These are phyloP conservation scores for Idaea dimidiata DNA, from an alignment of 2,888 invertebrate genomes.

Conservation along the genomic window DNA sequence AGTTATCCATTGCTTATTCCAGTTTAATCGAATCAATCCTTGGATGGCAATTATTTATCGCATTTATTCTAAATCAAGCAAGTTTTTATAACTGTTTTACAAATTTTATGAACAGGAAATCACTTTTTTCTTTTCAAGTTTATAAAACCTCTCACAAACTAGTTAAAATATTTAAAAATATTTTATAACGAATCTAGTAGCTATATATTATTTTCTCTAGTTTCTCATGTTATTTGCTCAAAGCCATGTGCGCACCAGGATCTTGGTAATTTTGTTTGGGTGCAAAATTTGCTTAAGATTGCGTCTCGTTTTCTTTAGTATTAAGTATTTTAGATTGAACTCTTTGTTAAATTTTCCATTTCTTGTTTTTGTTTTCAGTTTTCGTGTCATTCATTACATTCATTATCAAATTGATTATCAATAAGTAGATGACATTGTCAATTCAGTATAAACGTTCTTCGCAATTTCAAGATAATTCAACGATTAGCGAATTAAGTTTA, in stretches of 20 bases:
- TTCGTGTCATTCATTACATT: background rate
- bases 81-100: too few species aligned
- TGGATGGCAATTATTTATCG: background rate
- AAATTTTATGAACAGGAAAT: too few species aligned
- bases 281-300: constrained; percentile 78
- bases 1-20: too few species aligned
- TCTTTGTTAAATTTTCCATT: background rate
- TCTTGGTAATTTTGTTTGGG: constrained; percentile 76
- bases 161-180: background rate
- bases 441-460: background rate
- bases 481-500: background rate
- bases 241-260: constrained; percentile 27
- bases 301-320: constrained; percentile 26
- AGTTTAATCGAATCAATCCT: too few species aligned
- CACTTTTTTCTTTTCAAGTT: background rate
- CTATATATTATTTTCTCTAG: constrained; percentile 17
- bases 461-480: too few species aligned
- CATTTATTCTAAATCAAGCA: background rate
- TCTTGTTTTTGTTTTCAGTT: background rate
- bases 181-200: constrained; percentile 4
- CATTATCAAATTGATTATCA: background rate
- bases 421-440: background rate
- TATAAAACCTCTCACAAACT: background rate
- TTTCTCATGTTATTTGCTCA: constrained; percentile 34
- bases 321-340: background rate